Conservation (phyloP, 2,888 invertebrate species). For the Tinea trinotella region DNA sequence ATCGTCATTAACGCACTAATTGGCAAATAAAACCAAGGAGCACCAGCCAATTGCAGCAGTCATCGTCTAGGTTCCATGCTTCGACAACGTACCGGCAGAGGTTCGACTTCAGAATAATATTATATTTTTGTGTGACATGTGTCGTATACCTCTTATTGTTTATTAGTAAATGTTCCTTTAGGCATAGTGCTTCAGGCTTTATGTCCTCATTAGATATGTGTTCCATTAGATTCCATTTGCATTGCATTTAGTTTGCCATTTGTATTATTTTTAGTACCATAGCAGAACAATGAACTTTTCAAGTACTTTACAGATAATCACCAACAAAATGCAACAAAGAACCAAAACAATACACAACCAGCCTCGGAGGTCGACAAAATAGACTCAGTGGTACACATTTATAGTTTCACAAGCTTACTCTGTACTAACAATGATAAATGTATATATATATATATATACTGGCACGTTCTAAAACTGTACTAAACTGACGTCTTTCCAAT, state of each 20-base stretch:
- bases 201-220: conserved; percentile 6
- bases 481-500: not conserved
- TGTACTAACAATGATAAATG: not conserved
- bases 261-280: conserved; percentile 1
- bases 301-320: conserved; percentile 48
- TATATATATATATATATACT: not conserved
- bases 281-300: not conserved
- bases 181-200: conserved; percentile 6
- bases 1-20: conserved; percentile 38
- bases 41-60: conserved; percentile 37
- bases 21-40: conserved; percentile 52
- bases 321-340: conserved; percentile 43
- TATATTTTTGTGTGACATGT: conserved; percentile 13
- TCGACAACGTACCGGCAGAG: conserved; percentile 45
- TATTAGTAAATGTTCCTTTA: not conserved
- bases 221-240: conserved; percentile 2
- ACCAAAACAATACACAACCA: conserved; percentile 44
- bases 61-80: conserved; percentile 51
- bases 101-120: conserved; percentile 41
- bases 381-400: conserved; percentile 53
- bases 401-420: not conserved
- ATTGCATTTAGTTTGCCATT: conserved; percentile 11
- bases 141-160: conserved; percentile 14
- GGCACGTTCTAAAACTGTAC: not conserved
- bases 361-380: conserved; percentile 35